Base-by-base conservation (phyloP, 1,140 invertebrate genomes). In the Pogonus chalceus region DNA sequence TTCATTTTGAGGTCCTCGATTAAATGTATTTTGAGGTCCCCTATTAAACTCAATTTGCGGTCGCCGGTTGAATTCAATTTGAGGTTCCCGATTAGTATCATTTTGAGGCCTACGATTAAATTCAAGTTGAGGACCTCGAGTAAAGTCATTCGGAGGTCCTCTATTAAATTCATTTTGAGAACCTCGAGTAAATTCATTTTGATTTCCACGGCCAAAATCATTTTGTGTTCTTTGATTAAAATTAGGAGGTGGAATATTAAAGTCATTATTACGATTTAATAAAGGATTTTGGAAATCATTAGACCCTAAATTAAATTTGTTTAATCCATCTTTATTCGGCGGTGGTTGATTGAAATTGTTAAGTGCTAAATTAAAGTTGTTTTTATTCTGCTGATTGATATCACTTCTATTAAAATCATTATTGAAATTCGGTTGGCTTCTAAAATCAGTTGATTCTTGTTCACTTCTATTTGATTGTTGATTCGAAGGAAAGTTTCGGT, bases 211-310 rank as follows among this genome's bases (percentile, higher is more conserved):
- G 9, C 24, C 31, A 22, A 18, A 18, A 10, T 9, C 18, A 10
- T 7, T 46, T 10, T 46, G 7, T 7, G 9, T 12, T 10, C 18
- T 18, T 9, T 46, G 18, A 7, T 20, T 20, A 7, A 18, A n/a
- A 49, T 9, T 60, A 2, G 53, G 37, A 9, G 20, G 18, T 35
- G 53, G 56, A 20, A 51, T 43, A 16, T 47, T 58, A 39, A 59
- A 61, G 12, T 55, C 18, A 53, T 59, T 39, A 26, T 22, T 20
- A 31, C 35, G 48, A 51, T 48, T 54, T n/a, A 16, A 24, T 46
- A n/a, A n/a, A n/a, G n/a, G 35, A 18, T 35, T 47, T 52, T 20
- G 26, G 23, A 51, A 55, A 7, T 24, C 46, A 23, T 49, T 47
- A 51, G 23, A 31, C 18, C 18, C 2, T 2, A 12, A 20, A 21